Conservation (phyloP, 23 tunicate genomes). For the Styela clava region DNA sequence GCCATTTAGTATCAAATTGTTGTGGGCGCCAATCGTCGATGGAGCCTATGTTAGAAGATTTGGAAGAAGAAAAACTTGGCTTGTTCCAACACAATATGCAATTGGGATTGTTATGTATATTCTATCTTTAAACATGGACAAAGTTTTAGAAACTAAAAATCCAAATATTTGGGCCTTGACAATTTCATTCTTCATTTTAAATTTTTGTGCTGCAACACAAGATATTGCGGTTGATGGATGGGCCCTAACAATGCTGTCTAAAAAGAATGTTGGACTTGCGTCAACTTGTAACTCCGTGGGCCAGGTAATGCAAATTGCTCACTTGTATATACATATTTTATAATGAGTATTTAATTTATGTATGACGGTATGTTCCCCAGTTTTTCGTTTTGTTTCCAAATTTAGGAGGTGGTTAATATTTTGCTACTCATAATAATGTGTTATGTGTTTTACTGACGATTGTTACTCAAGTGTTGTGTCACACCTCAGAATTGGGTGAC, state of each 20-base stretch:
- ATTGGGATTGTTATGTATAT: conserved; percentile 76
- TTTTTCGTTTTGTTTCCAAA: neutral
- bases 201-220: conserved; percentile 97
- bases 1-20: conserved; percentile 92
- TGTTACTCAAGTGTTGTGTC: too few relatives aligned
- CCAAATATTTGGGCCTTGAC: conserved; percentile 71
- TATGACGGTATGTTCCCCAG: too few relatives aligned
- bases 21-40: conserved; percentile 98
- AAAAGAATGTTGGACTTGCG: conserved; percentile 88
- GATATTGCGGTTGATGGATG: conserved; percentile 99
- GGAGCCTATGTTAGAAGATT: conserved; percentile 69
- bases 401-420: neutral
- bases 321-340: neutral
- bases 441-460: too few relatives aligned
- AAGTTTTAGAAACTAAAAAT: conserved; percentile 31
- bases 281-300: conserved; percentile 98
- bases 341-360: too few relatives aligned
- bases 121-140: conserved; percentile 68
- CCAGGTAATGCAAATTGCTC: conserved; percentile 46
- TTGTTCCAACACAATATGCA: conserved; percentile 84
- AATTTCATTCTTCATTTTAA: conserved; percentile 67
- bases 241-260: conserved; percentile 94
- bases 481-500: too few relatives aligned
- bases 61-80: conserved; percentile 97
- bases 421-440: too few relatives aligned